A percentile compares a stretch with the other conserved stretches of the same genome.
These are phyloP conservation scores for Oxyruncus cristatus DNA, from an alignment of 2,113 vertebrate species.

Conservation along the genomic window DNA sequence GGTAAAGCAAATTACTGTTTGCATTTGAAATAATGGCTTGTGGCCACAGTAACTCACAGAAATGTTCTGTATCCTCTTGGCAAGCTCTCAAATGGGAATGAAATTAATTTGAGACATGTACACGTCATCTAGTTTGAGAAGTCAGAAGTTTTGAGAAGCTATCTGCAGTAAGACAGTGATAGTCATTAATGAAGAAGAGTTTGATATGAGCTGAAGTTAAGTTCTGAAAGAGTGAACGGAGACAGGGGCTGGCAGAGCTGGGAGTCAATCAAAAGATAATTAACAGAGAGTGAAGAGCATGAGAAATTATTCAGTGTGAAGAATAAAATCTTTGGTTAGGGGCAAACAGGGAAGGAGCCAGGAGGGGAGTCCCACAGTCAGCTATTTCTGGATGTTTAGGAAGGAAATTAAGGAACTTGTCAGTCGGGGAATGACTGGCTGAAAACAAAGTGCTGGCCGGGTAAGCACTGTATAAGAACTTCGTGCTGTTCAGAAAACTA, in stretches of 20 bases:
- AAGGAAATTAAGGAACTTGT: background rate
- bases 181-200: slow-evolving; percentile 2
- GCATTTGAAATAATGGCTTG: slow-evolving; percentile 29
- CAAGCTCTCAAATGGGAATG: slow-evolving; percentile 11
- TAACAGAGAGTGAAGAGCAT: background rate
- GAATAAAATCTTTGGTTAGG: background rate
- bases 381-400: background rate
- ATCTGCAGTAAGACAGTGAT: background rate
- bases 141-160: slow-evolving; percentile 5
- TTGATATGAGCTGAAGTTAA: background rate
- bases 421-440: background rate
- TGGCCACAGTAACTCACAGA: background rate
- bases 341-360: background rate
- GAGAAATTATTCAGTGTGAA: background rate
- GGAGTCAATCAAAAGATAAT: slow-evolving; percentile 52
- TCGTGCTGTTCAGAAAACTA: background rate
- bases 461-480: background rate
- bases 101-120: slow-evolving; percentile 6
- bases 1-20: slow-evolving; percentile 53
- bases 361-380: background rate
- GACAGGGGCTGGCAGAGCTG: background rate
- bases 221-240: background rate
- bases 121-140: background rate
- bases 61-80: background rate
- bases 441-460: background rate